Evolutionary conservation across 1,140 invertebrate genomes (phyloP).

Genomic region (Drosophila santomea): DNA sequence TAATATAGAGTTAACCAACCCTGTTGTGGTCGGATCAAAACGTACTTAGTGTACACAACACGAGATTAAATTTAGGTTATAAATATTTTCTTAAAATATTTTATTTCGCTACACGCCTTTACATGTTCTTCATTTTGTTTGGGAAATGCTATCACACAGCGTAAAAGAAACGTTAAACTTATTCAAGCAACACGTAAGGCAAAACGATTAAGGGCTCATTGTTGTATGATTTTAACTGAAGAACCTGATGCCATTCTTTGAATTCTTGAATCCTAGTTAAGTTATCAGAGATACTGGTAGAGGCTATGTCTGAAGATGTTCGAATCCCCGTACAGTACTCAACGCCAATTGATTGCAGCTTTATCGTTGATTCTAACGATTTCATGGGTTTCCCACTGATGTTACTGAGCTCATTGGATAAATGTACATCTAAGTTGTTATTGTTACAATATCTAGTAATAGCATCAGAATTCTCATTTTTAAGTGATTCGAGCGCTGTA

Average conservation of each 20-base stretch:
- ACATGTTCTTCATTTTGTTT: constrained; percentile 6
- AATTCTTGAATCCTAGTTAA: constrained; percentile 85
- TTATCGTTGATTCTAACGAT: not conserved
- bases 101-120: constrained; percentile 1
- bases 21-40: constrained; percentile 4
- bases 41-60: constrained; percentile 2
- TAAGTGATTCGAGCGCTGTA: constrained; percentile 22
- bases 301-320: constrained; percentile 3
- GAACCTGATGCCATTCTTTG: constrained; percentile 92
- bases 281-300: not conserved
- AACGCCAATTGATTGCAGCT: not conserved
- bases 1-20: constrained; percentile 5
- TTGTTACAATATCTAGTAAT: constrained; percentile 58
- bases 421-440: constrained; percentile 52
- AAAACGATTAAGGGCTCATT: constrained; percentile 92
- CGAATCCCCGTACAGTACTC: constrained; percentile 68
- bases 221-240: constrained; percentile 89
- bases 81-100: not conserved
- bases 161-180: constrained; percentile 48
- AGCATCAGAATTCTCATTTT: constrained; percentile 52
- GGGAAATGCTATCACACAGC: constrained; percentile 25
- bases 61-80: not conserved
- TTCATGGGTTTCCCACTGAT: not conserved
- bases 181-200: constrained; percentile 96
- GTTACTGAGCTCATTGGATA: constrained; percentile 10